These are phyloP conservation scores for Discoglossus pictus DNA, from an alignment of 2,797 vertebrate genomes.

Conservation along the genomic window DNA sequence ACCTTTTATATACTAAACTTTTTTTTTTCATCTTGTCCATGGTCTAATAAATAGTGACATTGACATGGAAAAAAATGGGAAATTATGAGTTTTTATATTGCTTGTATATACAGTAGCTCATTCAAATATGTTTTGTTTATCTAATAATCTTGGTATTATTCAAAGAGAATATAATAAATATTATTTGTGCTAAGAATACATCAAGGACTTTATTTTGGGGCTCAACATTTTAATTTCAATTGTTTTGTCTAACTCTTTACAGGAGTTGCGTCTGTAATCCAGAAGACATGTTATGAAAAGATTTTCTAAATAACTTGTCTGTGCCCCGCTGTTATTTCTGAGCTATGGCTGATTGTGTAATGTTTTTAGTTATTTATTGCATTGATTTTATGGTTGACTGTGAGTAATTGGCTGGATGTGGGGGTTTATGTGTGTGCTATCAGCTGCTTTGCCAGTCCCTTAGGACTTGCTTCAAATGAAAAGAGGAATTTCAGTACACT, in stretches of 20 bases:
- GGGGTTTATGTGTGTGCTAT: slow-evolving; percentile 28
- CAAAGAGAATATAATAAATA: too few species aligned
- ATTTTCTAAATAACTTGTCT: slow-evolving; percentile 29
- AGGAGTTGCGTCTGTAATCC: slow-evolving; percentile 6
- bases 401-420: slow-evolving; percentile 36
- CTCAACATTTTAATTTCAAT: slow-evolving; percentile 17
- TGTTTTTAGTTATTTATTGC: slow-evolving; percentile 31
- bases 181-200: too few species aligned
- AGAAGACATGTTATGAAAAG: slow-evolving; percentile 3
- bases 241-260: slow-evolving; percentile 4
- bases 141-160: too few species aligned
- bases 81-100: too few species aligned
- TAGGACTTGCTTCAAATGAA: neutral
- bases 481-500: too few species aligned
- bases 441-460: slow-evolving; percentile 28
- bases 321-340: slow-evolving; percentile 31
- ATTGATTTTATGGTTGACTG: slow-evolving; percentile 40
- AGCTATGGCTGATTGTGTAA: slow-evolving; percentile 18
- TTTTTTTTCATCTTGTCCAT: too few species aligned
- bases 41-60: too few species aligned
- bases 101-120: too few species aligned
- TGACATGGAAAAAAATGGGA: too few species aligned
- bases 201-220: slow-evolving; percentile 2
- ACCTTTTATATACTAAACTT: too few species aligned
- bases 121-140: too few species aligned